These are phyloP conservation scores for Calyptomena viridis DNA, from an alignment of 2,113 vertebrate species.

Conservation along the genomic window DNA sequence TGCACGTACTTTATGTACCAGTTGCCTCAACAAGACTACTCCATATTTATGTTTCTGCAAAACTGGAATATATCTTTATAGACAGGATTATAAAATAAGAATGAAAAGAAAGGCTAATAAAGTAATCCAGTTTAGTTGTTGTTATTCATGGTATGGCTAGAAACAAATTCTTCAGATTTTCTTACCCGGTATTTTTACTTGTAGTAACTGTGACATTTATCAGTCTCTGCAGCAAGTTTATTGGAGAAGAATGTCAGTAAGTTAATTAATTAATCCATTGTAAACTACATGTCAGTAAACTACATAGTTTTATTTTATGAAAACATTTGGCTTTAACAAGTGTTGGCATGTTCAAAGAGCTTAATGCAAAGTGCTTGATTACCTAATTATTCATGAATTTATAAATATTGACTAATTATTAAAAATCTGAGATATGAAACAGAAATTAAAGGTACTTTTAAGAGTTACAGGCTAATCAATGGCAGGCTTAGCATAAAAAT, in stretches of 20 bases:
- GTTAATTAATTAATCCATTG: background rate
- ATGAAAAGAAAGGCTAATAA: background rate
- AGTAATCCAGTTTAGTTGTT: background rate
- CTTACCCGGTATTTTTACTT: background rate
- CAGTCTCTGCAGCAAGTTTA: background rate
- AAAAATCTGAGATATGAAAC: background rate
- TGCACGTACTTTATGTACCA: background rate
- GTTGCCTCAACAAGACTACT: background rate
- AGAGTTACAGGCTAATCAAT: background rate
- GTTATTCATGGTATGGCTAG: background rate
- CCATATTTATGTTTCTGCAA: background rate
- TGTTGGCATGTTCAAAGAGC: background rate
- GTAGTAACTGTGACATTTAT: background rate
- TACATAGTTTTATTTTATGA: background rate
- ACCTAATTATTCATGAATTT: slow-evolving; percentile 20
- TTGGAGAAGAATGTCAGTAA: background rate
- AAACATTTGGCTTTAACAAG: background rate
- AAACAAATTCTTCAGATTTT: background rate
- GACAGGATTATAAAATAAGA: background rate
- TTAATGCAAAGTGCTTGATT: background rate
- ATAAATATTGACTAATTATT: background rate
- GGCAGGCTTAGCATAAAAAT: background rate
- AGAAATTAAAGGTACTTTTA: background rate
- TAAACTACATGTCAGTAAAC: background rate
- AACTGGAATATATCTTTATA: background rate